Evolutionary conservation across 2,113 vertebrate genomes (phyloP).

Genomic region (Ceyx melanurus): DNA sequence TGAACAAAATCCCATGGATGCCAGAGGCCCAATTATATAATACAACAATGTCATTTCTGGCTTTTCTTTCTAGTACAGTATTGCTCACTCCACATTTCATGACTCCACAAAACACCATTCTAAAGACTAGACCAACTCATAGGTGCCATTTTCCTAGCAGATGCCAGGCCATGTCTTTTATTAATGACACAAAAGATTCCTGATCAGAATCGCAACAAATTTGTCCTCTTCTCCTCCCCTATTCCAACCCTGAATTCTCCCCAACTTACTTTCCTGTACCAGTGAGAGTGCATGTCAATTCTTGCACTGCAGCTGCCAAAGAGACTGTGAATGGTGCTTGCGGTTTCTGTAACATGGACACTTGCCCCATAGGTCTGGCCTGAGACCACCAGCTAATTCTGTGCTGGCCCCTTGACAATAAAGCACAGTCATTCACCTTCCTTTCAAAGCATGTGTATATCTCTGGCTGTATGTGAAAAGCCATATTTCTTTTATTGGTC

Average conservation of each 20-base stretch:
- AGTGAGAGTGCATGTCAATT: background rate
- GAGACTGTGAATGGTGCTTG: background rate
- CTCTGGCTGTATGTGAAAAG: background rate
- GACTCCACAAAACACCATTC: background rate
- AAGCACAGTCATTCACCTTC: fast-evolving
- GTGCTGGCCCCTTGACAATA: background rate
- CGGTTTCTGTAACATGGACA: background rate
- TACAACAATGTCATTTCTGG: background rate
- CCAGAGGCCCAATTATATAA: background rate
- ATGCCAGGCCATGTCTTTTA: background rate
- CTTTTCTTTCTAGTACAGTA: background rate
- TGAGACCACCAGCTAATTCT: constrained; percentile 41
- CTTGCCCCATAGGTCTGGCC: constrained; percentile 5
- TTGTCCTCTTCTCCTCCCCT: background rate
- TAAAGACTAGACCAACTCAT: fast-evolving
- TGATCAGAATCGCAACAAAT: background rate
- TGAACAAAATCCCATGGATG: background rate
- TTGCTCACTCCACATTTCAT: background rate
- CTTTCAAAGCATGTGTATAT: background rate
- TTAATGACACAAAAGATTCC: background rate
- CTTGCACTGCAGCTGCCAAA: background rate
- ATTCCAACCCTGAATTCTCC: background rate
- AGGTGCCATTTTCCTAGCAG: background rate
- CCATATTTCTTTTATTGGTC: background rate
- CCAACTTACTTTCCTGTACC: background rate